Conservation (phyloP, 2,888 invertebrate genomes). For the Pyrrhia umbra region DNA sequence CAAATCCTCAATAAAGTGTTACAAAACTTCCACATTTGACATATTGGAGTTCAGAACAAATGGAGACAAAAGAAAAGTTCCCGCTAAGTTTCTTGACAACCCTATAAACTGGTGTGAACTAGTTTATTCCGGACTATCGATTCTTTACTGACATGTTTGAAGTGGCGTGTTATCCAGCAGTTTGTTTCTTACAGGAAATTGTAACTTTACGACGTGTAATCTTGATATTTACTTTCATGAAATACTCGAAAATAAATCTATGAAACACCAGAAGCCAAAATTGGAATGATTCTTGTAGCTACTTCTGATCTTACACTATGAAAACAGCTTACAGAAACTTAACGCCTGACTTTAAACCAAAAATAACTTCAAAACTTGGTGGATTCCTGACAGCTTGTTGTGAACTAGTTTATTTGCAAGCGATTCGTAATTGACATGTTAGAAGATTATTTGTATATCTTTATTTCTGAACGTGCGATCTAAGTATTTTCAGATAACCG, state of each 20-base stretch:
- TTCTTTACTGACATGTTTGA: conserved; percentile 45
- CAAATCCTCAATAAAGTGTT: conserved; percentile 52
- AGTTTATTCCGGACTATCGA: conserved; percentile 57
- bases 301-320: background rate
- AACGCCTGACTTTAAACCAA: conserved; percentile 1
- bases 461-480: background rate
- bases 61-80: conserved; percentile 54
- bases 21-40: conserved; percentile 60
- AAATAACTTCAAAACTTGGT: conserved; percentile 13
- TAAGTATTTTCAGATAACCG: background rate
- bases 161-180: conserved; percentile 22
- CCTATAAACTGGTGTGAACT: conserved; percentile 57
- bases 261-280: background rate
- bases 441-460: background rate
- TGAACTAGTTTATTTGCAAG: conserved; percentile 29
- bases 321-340: background rate
- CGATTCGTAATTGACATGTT: conserved; percentile 4
- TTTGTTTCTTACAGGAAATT: conserved; percentile 24
- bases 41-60: conserved; percentile 60
- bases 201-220: background rate
- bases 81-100: conserved; percentile 48
- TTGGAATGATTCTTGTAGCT: background rate
- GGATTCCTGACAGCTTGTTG: conserved; percentile 16
- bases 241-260: background rate
- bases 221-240: background rate